Percentiles rank a stretch among this genome's conserved stretches.
Conservation (phyloP, 2,113 vertebrate species). For the Felis chaus region DNA sequence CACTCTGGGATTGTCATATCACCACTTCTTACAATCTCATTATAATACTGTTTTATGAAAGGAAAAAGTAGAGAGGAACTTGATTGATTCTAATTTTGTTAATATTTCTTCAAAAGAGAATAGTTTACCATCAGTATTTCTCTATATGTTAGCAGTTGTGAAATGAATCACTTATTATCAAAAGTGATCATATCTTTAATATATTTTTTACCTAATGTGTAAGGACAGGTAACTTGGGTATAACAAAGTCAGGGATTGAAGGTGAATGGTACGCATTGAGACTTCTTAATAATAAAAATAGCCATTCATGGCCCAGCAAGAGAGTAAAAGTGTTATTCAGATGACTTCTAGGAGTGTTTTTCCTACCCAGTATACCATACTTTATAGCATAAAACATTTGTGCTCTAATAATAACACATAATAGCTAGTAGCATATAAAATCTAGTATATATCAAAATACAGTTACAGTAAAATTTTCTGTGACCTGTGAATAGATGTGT, state of each 20-base stretch:
- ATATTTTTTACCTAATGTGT: neutral
- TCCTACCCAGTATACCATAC: neutral
- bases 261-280: neutral
- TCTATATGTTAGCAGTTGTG: neutral
- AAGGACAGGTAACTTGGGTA: neutral
- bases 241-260: neutral
- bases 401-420: neutral
- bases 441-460: neutral
- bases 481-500: neutral
- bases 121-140: neutral
- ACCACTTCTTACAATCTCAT: neutral
- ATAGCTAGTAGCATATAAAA: neutral
- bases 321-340: neutral
- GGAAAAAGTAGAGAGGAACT: neutral
- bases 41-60: neutral
- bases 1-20: neutral
- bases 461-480: neutral
- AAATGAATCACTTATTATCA: neutral
- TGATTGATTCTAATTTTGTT: neutral
- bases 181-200: neutral
- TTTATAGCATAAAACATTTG: neutral
- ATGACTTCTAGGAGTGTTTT: neutral
- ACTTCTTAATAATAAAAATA: neutral
- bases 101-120: neutral
- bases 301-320: neutral